Conservation (phyloP, 2,888 invertebrate genomes). For the Mactromeris polynyma region DNA sequence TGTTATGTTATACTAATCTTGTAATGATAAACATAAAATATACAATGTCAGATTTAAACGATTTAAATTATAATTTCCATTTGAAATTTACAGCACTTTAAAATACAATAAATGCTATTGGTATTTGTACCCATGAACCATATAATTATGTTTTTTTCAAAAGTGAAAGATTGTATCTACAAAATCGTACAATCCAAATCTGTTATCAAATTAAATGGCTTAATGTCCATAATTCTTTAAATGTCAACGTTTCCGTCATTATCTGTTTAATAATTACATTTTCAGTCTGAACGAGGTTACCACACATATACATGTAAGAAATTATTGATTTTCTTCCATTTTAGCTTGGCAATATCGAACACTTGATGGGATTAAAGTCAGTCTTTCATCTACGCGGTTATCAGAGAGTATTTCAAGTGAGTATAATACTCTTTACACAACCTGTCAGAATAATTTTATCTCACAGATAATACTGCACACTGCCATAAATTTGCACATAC, state of each 20-base stretch:
- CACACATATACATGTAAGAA: neutral
- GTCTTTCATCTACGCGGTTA: neutral
- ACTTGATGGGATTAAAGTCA: neutral
- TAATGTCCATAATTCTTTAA: constrained; percentile 4
- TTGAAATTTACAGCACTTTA: too few species aligned
- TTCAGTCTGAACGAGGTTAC: neutral
- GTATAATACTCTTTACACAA: neutral
- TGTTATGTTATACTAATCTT: too few species aligned
- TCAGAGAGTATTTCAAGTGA: neutral
- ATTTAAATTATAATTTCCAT: too few species aligned
- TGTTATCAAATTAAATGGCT: neutral
- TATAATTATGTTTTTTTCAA: neutral
- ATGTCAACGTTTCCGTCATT: neutral
- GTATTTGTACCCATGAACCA: neutral
- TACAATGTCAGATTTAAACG: too few species aligned
- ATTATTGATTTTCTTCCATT: neutral
- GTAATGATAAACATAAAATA: too few species aligned
- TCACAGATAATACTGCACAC: neutral
- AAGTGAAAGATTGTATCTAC: neutral
- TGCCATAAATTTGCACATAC: neutral
- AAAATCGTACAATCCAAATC: neutral
- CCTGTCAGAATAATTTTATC: neutral
- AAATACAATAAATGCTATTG: neutral
- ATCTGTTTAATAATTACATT: constrained; percentile 1
- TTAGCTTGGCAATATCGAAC: neutral